A percentile compares a stretch with the other conserved stretches of the same genome.
Conservation (phyloP, 2,888 invertebrate genomes). For the Ommatoiulus sabulosus region DNA sequence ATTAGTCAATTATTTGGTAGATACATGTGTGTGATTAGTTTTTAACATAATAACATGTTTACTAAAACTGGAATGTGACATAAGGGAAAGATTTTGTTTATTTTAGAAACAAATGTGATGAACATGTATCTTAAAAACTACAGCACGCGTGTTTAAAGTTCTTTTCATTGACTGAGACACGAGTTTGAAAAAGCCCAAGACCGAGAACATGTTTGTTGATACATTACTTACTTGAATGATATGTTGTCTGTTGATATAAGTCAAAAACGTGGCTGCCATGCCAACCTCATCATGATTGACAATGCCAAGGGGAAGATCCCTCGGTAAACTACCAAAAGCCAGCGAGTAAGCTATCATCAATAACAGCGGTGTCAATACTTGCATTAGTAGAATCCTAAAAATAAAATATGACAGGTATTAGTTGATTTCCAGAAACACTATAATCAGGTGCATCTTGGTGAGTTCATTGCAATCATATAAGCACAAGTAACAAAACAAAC, state of each 20-base stretch:
- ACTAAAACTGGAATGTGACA: no score
- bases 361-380: not conserved
- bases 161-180: no score
- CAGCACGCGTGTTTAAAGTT: no score
- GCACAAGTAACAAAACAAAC: not conserved
- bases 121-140: no score
- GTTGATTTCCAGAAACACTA: not conserved
- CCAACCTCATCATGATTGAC: conserved; percentile 42
- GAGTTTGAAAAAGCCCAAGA: no score
- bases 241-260: conserved; percentile 29
- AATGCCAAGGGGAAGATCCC: conserved; percentile 22
- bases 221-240: conserved; percentile 24
- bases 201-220: no score
- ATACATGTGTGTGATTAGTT: no score
- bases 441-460: not conserved
- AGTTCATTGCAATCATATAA: no score
- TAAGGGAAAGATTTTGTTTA: no score
- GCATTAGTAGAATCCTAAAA: conserved; percentile 21
- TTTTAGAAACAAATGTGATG: no score
- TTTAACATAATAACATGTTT: no score
- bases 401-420: not conserved
- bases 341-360: conserved; percentile 22
- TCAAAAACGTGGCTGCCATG: conserved; percentile 14
- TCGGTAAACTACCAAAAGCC: conserved; percentile 29
- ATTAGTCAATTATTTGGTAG: no score